Evolutionary conservation across 1,140 invertebrate genomes (phyloP).

Genomic region (Trichomalopsis sarcophagae): DNA sequence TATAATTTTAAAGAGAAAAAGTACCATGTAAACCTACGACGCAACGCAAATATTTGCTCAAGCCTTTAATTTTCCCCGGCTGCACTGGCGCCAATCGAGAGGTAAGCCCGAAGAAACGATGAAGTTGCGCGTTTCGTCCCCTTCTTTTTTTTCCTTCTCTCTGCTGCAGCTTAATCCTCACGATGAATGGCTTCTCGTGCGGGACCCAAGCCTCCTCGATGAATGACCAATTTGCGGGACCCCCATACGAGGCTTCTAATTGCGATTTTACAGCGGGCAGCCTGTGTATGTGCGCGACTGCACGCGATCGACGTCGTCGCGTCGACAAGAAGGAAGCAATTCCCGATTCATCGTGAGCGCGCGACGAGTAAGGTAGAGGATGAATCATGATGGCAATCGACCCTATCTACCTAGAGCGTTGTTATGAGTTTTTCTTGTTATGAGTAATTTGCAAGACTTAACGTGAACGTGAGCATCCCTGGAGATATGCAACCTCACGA

Average conservation of each 20-base stretch:
- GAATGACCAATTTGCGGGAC: slow-evolving; percentile 63
- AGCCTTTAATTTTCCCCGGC: not conserved
- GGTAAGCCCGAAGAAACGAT: slow-evolving; percentile 13
- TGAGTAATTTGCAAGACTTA: no score
- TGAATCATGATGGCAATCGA: slow-evolving; percentile 64
- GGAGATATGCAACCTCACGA: no score
- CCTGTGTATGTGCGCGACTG: not conserved
- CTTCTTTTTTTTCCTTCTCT: slow-evolving; percentile 5
- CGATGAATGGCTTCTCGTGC: slow-evolving; percentile 10
- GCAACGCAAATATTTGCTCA: not conserved
- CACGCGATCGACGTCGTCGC: not conserved
- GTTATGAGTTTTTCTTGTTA: not conserved
- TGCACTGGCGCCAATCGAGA: not conserved
- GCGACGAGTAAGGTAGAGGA: slow-evolving; percentile 48
- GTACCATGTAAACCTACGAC: not conserved
- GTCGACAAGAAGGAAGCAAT: slow-evolving; percentile 61
- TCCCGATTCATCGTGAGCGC: slow-evolving; percentile 57
- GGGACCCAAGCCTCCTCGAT: slow-evolving; percentile 35
- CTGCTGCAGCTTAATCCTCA: not conserved
- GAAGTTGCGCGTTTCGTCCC: slow-evolving; percentile 7
- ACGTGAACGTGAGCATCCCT: no score
- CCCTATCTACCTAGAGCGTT: slow-evolving; percentile 53
- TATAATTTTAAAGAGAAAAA: not conserved
- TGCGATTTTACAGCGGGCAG: slow-evolving; percentile 61
- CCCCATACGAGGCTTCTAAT: slow-evolving; percentile 58